Conservation (phyloP, 2,797 vertebrate genomes). For the Sebastes paucispinis region DNA sequence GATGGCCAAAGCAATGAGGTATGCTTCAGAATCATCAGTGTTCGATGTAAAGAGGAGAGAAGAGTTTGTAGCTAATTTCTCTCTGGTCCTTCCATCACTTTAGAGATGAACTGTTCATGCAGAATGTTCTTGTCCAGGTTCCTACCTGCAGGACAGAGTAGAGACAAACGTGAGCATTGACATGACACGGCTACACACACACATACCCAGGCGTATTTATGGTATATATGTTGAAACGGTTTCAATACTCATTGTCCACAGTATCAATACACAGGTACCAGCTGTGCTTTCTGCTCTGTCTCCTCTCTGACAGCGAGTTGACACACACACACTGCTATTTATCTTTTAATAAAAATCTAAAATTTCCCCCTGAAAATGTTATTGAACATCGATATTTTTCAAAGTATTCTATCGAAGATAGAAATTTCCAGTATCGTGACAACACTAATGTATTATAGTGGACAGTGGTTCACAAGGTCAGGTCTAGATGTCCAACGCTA, state of each 20-base stretch:
- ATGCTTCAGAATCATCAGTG: neutral
- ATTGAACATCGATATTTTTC: too few species aligned
- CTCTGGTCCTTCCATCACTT: conserved; percentile 61
- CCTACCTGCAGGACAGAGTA: conserved; percentile 83
- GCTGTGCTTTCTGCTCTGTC: neutral
- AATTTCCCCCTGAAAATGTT: too few species aligned
- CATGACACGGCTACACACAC: neutral
- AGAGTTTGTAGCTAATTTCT: conserved; percentile 5
- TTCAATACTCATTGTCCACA: neutral
- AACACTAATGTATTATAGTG: neutral
- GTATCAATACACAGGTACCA: neutral
- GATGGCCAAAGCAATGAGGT: neutral
- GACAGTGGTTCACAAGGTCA: neutral
- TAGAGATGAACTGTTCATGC: conserved; percentile 84
- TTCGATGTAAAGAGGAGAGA: neutral
- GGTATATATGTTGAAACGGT: too few species aligned
- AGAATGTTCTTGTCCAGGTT: conserved; percentile 91
- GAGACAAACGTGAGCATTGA: neutral
- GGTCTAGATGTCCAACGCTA: neutral
- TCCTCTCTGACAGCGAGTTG: too few species aligned
- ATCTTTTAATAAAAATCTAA: too few species aligned
- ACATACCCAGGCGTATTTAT: neutral
- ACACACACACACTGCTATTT: too few species aligned
- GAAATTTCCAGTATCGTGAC: too few species aligned
- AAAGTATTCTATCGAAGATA: too few species aligned